Percentiles rank a stretch among this genome's conserved stretches.
Conservation (phyloP, 2,113 vertebrate species). For the Paralichthys olivaceus region DNA sequence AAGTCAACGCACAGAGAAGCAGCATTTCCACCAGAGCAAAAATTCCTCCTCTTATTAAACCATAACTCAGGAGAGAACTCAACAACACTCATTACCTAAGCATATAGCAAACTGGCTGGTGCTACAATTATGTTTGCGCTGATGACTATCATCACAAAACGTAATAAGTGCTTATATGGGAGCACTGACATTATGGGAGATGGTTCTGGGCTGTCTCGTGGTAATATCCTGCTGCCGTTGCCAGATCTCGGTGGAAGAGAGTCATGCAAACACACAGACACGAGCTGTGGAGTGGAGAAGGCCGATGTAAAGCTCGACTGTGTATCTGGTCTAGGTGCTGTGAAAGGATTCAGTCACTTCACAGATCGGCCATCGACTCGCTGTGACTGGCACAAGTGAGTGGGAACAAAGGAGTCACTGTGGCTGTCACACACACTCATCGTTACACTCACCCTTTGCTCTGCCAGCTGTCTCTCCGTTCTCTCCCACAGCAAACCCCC, state of each 20-base stretch:
- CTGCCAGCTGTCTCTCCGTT: slow-evolving; percentile 79
- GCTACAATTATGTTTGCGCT: slow-evolving; percentile 68
- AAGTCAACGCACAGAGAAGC: neutral
- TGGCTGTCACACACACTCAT: slow-evolving; percentile 72
- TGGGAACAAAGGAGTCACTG: slow-evolving; percentile 83
- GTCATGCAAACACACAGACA: slow-evolving; percentile 4
- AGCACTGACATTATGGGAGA: slow-evolving; percentile 54
- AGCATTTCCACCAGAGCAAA: slow-evolving; percentile 37
- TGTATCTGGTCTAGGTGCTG: slow-evolving; percentile 49
- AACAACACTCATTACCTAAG: slow-evolving; percentile 56
- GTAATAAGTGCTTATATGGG: slow-evolving; percentile 59
- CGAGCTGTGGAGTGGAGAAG: neutral
- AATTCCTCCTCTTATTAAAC: slow-evolving; percentile 61
- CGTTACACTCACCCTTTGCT: slow-evolving; percentile 66
- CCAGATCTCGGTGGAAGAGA: slow-evolving; percentile 10
- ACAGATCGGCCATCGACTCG: slow-evolving; percentile 68
- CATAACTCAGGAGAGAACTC: slow-evolving; percentile 57
- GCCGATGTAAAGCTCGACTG: slow-evolving; percentile 24
- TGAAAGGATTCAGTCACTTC: slow-evolving; percentile 74
- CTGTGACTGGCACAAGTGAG: slow-evolving; percentile 77
- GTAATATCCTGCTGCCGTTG: slow-evolving; percentile 38
- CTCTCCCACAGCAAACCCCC: slow-evolving; percentile 46
- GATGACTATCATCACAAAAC: slow-evolving; percentile 71
- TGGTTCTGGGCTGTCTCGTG: slow-evolving; percentile 38
- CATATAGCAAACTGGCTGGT: slow-evolving; percentile 39